Evolutionary conservation across 2,113 vertebrate species (phyloP).

Genomic region (Pedionomus torquatus): DNA sequence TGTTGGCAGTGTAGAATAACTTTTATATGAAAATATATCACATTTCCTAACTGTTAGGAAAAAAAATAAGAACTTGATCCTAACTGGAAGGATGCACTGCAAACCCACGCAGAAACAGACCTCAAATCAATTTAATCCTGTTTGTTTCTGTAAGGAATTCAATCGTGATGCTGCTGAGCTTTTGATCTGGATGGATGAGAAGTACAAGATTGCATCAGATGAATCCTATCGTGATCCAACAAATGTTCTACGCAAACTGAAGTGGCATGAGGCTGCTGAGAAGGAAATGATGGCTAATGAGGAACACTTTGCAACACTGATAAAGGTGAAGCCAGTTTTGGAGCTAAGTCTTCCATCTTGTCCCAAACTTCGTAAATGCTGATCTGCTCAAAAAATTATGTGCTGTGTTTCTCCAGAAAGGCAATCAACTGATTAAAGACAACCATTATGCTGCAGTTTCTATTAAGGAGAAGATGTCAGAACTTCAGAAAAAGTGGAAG

Average conservation of each 20-base stretch:
- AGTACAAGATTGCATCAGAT: slow-evolving; percentile 79
- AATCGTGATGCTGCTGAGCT: slow-evolving; percentile 82
- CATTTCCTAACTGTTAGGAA: background rate
- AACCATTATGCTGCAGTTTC: slow-evolving; percentile 68
- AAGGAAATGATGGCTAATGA: slow-evolving; percentile 83
- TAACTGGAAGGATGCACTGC: background rate
- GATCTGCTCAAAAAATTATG: background rate
- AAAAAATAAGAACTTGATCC: background rate
- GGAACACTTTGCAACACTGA: slow-evolving; percentile 75
- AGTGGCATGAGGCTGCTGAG: slow-evolving; percentile 82
- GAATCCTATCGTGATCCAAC: slow-evolving; percentile 81
- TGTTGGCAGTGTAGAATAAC: background rate
- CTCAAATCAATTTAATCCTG: background rate
- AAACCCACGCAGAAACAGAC: background rate
- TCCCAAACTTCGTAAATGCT: background rate
- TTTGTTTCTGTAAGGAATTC: slow-evolving; percentile 79
- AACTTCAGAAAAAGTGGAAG: slow-evolving; percentile 80
- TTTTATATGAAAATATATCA: background rate
- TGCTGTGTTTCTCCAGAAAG: slow-evolving; percentile 68
- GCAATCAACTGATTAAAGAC: slow-evolving; percentile 76
- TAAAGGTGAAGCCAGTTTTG: slow-evolving; percentile 73
- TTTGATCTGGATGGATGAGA: slow-evolving; percentile 90
- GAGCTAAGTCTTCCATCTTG: background rate
- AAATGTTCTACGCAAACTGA: slow-evolving; percentile 82
- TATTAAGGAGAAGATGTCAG: slow-evolving; percentile 71